Conservation (phyloP, 2,797 vertebrate species). For the Pyrocephalus nanus region DNA sequence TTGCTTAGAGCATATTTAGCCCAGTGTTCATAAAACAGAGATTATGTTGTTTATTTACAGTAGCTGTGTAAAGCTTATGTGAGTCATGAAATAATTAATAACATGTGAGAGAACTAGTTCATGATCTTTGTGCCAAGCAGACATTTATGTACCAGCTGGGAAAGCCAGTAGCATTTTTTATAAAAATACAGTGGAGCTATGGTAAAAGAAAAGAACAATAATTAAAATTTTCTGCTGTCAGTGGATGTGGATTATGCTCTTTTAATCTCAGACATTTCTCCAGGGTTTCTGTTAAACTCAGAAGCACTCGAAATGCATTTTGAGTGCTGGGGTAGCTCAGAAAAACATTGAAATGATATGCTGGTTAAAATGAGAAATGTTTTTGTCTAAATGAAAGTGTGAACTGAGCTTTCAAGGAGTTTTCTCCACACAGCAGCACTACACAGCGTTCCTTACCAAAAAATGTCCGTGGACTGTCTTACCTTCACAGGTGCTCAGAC, state of each 20-base stretch:
- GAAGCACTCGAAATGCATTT: background rate
- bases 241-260: background rate
- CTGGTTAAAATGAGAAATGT: background rate
- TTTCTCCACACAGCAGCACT: background rate
- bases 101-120: background rate
- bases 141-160: background rate
- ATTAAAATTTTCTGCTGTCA: background rate
- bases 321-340: background rate
- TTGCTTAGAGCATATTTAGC: background rate
- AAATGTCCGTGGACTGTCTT: background rate
- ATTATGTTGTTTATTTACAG: background rate
- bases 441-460: background rate
- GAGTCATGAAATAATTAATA: conserved; percentile 9
- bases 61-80: background rate
- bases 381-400: background rate
- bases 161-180: background rate
- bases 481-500: background rate
- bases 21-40: background rate
- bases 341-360: background rate
- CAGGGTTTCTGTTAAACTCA: background rate
- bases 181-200: background rate
- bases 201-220: background rate
- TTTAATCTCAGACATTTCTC: background rate
- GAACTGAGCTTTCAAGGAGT: background rate
- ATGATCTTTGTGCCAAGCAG: background rate